phyloP scores from a whole-genome alignment of 2,888 invertebrate species.

The Pediacus dermestoides region DNA sequence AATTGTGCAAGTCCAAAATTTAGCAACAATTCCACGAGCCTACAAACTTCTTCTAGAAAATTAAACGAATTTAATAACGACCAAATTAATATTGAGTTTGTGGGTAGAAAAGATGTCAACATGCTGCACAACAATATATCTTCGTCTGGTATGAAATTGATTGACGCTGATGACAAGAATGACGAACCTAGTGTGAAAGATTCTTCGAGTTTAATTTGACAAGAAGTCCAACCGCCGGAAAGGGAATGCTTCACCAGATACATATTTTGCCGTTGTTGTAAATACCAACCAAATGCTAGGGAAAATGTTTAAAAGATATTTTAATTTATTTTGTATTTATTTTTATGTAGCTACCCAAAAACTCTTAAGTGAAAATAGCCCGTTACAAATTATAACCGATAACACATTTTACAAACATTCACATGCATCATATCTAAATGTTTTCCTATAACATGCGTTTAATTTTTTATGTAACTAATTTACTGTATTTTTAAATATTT shows the following conservation, averaged over 20 bases:
- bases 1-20: slow-evolving; percentile 40
- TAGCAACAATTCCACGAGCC: slow-evolving; percentile 17
- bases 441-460: too few species aligned
- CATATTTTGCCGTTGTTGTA: slow-evolving; percentile 51
- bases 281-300: slow-evolving; percentile 45
- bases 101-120: slow-evolving; percentile 2
- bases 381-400: slow-evolving; percentile 1
- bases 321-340: slow-evolving; percentile 35
- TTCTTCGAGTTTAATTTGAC: slow-evolving; percentile 45
- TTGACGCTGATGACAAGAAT: slow-evolving; percentile 9
- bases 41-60: slow-evolving; percentile 19
- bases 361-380: too few species aligned
- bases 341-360: slow-evolving; percentile 11
- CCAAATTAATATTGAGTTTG: slow-evolving; percentile 12
- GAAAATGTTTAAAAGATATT: slow-evolving; percentile 44
- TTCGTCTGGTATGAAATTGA: neutral
- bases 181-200: slow-evolving; percentile 28
- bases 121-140: slow-evolving; percentile 12
- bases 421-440: too few species aligned
- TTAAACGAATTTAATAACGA: slow-evolving; percentile 18
- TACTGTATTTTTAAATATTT: too few species aligned
- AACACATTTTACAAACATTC: too few species aligned
- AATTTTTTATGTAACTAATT: too few species aligned
- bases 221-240: slow-evolving; percentile 44
- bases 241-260: slow-evolving; percentile 47